Conservation (phyloP, 2,888 invertebrate genomes). For the Sarcophaga rosellei region DNA sequence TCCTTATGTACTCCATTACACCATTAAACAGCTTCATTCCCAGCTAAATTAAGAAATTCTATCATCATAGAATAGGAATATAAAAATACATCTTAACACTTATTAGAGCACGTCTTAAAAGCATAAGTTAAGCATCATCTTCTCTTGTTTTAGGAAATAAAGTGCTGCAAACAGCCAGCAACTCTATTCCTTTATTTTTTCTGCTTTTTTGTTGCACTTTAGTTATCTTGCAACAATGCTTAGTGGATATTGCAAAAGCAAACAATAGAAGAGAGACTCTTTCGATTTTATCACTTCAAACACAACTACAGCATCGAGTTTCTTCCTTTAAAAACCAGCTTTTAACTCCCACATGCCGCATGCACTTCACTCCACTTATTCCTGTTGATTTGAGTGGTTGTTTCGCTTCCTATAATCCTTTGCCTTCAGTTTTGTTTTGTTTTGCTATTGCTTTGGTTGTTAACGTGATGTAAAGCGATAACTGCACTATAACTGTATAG, state of each 20-base stretch:
- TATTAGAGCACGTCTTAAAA: conserved; percentile 32
- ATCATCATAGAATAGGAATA: not conserved
- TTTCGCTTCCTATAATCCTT: too few relatives aligned
- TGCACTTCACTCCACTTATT: too few relatives aligned
- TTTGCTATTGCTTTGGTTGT: too few relatives aligned
- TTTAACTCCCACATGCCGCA: too few relatives aligned
- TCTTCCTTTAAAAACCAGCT: not conserved
- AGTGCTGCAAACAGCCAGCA: conserved; percentile 23
- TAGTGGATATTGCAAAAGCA: conserved; percentile 21
- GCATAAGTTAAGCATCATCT: conserved; percentile 24
- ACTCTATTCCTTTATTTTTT: conserved; percentile 5
- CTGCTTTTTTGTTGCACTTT: not conserved
- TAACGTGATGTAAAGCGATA: too few relatives aligned
- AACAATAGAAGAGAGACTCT: conserved; percentile 27
- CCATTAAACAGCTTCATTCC: too few relatives aligned
- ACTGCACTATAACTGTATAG: too few relatives aligned
- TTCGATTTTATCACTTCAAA: not conserved
- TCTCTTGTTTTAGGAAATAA: not conserved
- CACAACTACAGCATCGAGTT: not conserved
- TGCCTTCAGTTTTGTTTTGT: too few relatives aligned
- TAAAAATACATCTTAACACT: not conserved
- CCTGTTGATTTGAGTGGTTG: too few relatives aligned
- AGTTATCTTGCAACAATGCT: not conserved
- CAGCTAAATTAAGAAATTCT: too few relatives aligned
- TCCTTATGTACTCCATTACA: too few relatives aligned